Percentiles rank a stretch among this genome's conserved stretches.
These are phyloP conservation scores for Coenonympha arcania DNA, from an alignment of 2,888 invertebrate species.

Conservation along the genomic window DNA sequence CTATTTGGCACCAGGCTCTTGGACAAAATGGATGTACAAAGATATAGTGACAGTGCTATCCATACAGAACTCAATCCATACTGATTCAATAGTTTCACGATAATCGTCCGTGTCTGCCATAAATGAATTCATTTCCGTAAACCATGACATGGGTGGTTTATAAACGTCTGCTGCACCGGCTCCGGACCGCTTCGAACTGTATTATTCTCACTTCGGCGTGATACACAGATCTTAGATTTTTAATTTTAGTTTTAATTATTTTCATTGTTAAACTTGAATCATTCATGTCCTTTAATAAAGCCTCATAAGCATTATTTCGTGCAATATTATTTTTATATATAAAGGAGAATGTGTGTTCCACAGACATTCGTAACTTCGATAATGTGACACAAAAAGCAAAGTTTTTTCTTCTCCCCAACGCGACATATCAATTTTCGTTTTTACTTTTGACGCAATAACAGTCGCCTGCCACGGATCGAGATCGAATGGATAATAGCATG, in stretches of 20 bases:
- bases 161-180: too few relatives aligned
- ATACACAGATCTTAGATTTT: background rate
- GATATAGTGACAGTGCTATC: background rate
- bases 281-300: background rate
- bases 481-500: background rate
- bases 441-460: background rate
- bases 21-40: too few relatives aligned
- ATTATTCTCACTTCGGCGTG: background rate
- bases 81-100: background rate
- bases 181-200: background rate
- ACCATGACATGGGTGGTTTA: background rate
- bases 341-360: background rate
- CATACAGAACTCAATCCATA: too few relatives aligned
- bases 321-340: slow-evolving; percentile 27
- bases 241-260: too few relatives aligned
- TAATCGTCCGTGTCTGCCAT: background rate
- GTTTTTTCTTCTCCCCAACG: slow-evolving; percentile 13
- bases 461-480: background rate
- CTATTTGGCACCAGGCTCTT: too few relatives aligned
- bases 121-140: background rate
- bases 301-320: background rate
- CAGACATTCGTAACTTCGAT: slow-evolving; percentile 1
- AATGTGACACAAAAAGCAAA: background rate
- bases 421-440: slow-evolving; percentile 11
- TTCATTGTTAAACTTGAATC: background rate